Evolutionary conservation across 1,140 invertebrate genomes (phyloP).

Genomic region (Lepidotrigona ventralis): DNA sequence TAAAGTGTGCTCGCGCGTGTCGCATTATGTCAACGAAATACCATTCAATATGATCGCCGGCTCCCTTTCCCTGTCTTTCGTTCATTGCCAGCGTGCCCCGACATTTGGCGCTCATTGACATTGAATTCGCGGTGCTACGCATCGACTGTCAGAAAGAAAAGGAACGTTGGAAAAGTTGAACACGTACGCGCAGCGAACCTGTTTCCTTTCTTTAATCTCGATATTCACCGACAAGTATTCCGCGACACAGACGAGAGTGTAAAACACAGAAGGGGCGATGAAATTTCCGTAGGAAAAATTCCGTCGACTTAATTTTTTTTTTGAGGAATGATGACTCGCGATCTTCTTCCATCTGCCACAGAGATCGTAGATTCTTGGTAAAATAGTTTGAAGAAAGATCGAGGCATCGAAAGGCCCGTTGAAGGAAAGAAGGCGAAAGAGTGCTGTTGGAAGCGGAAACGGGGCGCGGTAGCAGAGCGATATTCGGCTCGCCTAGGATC

Average conservation of each 20-base stretch:
- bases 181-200: no score
- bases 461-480: constrained; percentile 41
- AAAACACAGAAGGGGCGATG: no score
- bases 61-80: constrained; percentile 32
- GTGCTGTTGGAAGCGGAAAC: constrained; percentile 4
- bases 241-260: no score
- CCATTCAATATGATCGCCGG: constrained; percentile 57
- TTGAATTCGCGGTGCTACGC: not conserved
- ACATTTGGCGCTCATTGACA: constrained; percentile 61
- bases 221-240: no score
- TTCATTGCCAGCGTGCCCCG: constrained; percentile 46
- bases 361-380: not conserved
- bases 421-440: not conserved
- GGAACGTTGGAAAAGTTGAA: constrained; percentile 11
- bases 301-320: not conserved
- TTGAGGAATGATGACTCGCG: not conserved
- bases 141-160: constrained; percentile 3
- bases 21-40: constrained; percentile 67
- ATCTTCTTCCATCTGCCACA: not conserved
- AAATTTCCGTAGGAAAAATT: no score
- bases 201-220: not conserved
- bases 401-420: not conserved
- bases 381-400: not conserved
- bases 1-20: constrained; percentile 66
- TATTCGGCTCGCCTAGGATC: constrained; percentile 68